phyloP scores from a whole-genome alignment of 2,888 invertebrate species.

The Tribolium freemani region DNA sequence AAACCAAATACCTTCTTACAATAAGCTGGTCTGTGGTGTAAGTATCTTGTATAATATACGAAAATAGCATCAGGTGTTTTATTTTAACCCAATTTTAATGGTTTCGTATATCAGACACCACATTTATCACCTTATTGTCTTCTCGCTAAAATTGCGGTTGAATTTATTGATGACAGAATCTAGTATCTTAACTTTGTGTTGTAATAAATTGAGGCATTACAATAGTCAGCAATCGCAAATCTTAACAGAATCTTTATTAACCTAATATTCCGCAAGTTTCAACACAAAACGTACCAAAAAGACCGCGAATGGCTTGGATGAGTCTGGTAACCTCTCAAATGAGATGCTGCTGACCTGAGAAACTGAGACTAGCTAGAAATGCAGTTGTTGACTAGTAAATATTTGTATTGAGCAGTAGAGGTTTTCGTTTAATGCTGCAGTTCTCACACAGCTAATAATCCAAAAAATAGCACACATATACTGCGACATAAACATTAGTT shows the following conservation, averaged over 20 bases:
- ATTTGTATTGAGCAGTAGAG: neutral
- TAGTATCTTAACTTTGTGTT: neutral
- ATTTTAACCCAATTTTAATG: neutral
- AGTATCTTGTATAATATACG: neutral
- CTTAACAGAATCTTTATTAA: slow-evolving; percentile 17
- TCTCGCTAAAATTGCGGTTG: neutral
- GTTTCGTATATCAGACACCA: neutral
- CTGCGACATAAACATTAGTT: neutral
- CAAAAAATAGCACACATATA: neutral
- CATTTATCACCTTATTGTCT: neutral
- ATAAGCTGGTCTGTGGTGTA: no score
- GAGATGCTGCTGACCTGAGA: neutral
- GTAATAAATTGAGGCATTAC: slow-evolving; percentile 13
- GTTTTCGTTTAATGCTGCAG: no score
- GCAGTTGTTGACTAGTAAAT: neutral
- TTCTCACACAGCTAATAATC: neutral
- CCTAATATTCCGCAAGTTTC: neutral
- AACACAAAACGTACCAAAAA: neutral
- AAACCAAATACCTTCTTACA: no score
- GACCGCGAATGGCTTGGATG: neutral
- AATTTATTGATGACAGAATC: slow-evolving; percentile 2
- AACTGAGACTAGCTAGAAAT: neutral
- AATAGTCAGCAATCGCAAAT: slow-evolving; percentile 11
- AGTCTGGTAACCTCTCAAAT: slow-evolving; percentile 1
- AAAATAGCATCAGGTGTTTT: neutral